Conservation (phyloP, 2,113 vertebrate species). For the Triplophysa dalaica region DNA sequence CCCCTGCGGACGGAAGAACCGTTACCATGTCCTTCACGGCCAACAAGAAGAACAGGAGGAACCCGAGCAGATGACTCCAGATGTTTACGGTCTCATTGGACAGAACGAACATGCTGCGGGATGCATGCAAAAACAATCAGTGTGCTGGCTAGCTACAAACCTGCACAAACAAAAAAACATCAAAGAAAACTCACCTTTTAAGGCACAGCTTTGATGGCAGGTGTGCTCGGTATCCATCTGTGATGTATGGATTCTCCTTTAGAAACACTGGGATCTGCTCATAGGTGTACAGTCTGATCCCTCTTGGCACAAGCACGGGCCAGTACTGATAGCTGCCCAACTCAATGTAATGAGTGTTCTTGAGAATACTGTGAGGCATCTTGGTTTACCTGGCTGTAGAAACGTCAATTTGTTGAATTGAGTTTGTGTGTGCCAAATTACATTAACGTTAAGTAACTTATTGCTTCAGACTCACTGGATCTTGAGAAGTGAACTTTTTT, state of each 20-base stretch:
- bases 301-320: conserved; percentile 89
- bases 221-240: conserved; percentile 95
- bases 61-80: conserved; percentile 96
- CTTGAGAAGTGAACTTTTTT: background rate
- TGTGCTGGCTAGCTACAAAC: background rate
- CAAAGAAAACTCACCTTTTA: conserved; percentile 78
- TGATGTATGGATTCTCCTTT: conserved; percentile 97
- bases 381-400: conserved; percentile 43
- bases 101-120: conserved; percentile 87
- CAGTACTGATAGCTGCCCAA: conserved; percentile 93
- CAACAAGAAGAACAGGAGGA: conserved; percentile 89
- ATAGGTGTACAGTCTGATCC: conserved; percentile 92
- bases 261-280: conserved; percentile 95
- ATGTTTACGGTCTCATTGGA: conserved; percentile 98
- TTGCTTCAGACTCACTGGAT: background rate
- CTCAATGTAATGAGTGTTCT: conserved; percentile 90
- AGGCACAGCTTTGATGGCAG: conserved; percentile 92
- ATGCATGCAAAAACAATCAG: conserved; percentile 12
- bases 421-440: too few species aligned
- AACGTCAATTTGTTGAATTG: background rate
- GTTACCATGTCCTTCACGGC: conserved; percentile 88
- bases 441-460: too few species aligned
- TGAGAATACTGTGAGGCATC: conserved; percentile 90
- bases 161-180: background rate
- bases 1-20: conserved; percentile 85